Base-by-base conservation (phyloP, 2,113 vertebrate species). In the Callipepla californica region DNA sequence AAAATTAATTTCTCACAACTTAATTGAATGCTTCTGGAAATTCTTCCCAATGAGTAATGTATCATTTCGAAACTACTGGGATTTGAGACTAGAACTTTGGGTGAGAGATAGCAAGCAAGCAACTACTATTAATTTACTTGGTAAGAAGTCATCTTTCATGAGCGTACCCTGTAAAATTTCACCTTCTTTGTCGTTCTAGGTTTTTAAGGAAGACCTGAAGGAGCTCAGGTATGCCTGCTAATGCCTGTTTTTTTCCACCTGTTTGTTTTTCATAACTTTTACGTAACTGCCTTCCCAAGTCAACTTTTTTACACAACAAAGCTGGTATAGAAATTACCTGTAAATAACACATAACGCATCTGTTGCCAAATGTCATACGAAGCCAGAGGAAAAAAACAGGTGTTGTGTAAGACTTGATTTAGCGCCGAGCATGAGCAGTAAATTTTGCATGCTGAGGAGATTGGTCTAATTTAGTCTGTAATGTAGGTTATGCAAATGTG, bases 201-300 rank as follows among this genome's bases (percentile, higher is more conserved):
- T 97, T 87, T 99, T 99, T 90, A 98, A 97, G 91, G 98, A 99
- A 87, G 98, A 98, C 94, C 96, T 99, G 25, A 97, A 97, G 92
- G 97, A 98, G 45, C 97, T 99, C 76, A 98, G 98, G 98, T 98
- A 98, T 66, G 93, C 26, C 57, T 80, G 28, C 19, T 90, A 63
- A 30, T 53, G 80, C 30, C 12, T 34, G 38, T 0, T 80, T 53
- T 51, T 81, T 82, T 57, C 50, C 45, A 34, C 34, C 61, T 26
- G 4, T 48, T 62, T 40, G 12, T 58, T 63, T 87, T 84, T 85
- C 7, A 5, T 78, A 53, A 48, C 42, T 53, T 94, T 75, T 77
- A 42, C 44, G 7, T 80, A 92, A 66, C 20, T 87, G 15, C 32
- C 76, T 90, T 32, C 32, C 34, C 47, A 66, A 63, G 81, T 47